Evolutionary conservation across 92 coral and sea anemone genomes (phyloP).

Genomic region (Paragorgia papillata): DNA sequence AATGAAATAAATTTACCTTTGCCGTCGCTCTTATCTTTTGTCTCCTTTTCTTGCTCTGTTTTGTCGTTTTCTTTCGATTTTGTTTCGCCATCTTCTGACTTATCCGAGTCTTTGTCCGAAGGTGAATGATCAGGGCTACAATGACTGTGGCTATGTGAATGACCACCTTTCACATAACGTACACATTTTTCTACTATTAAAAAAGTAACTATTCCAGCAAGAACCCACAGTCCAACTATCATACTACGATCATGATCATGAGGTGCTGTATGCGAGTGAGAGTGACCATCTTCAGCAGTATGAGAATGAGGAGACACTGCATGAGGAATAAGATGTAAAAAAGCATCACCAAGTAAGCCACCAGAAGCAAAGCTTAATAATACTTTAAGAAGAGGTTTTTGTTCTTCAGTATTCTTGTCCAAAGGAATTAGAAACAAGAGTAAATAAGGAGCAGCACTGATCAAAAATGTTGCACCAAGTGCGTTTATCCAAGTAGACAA

Average conservation of each 20-base stretch:
- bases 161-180: slow-evolving; percentile 84
- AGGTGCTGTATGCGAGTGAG: slow-evolving; percentile 51
- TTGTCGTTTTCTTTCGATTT: slow-evolving; percentile 56
- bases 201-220: slow-evolving; percentile 94
- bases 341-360: slow-evolving; percentile 97
- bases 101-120: neutral
- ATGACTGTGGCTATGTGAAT: slow-evolving; percentile 80
- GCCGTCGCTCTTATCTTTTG: slow-evolving; percentile 34
- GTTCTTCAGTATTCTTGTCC: slow-evolving; percentile 87
- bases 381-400: slow-evolving; percentile 84
- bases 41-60: slow-evolving; percentile 45
- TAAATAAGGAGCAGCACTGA: slow-evolving; percentile 99
- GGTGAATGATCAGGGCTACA: slow-evolving; percentile 45
- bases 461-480: slow-evolving; percentile 80
- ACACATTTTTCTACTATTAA: slow-evolving; percentile 96
- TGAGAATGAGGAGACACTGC: slow-evolving; percentile 96
- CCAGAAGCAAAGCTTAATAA: slow-evolving; percentile 94
- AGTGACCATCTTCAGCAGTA: slow-evolving; percentile 60
- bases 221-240: slow-evolving; percentile 98
- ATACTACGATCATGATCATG: slow-evolving; percentile 78
- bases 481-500: slow-evolving; percentile 83
- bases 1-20: neutral
- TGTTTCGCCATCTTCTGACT: slow-evolving; percentile 15
- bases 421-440: slow-evolving; percentile 92
- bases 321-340: slow-evolving; percentile 94